Evolutionary conservation across 2,797 vertebrate genomes (phyloP).

Genomic region (Arremon brunneinucha): DNA sequence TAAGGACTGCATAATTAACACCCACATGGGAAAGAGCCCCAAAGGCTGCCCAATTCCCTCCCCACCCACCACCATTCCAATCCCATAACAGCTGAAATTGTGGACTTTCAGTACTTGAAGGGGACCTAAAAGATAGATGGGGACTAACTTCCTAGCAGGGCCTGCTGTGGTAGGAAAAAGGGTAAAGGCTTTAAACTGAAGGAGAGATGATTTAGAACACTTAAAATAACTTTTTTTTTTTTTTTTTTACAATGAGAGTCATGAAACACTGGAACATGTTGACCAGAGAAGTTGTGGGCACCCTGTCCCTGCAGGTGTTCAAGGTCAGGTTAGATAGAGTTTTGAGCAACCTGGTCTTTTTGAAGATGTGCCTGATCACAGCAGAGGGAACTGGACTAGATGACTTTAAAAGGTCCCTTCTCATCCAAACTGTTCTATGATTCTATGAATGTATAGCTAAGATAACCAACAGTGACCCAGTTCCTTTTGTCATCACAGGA

Average conservation of each 20-base stretch:
- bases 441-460: not conserved
- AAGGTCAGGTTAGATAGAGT: not conserved
- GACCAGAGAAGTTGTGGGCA: not conserved
- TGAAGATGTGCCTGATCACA: not conserved
- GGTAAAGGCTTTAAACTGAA: not conserved
- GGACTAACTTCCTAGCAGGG: not conserved
- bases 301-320: not conserved
- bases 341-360: not conserved
- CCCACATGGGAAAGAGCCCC: not conserved
- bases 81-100: not conserved
- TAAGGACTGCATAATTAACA: not conserved
- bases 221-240: fast-evolving
- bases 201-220: not conserved
- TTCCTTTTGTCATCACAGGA: not conserved
- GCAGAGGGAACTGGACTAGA: not conserved
- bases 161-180: not conserved
- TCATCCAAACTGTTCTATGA: not conserved
- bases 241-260: not conserved
- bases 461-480: not conserved
- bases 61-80: not conserved
- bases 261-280: not conserved
- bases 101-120: not conserved
- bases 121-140: not conserved
- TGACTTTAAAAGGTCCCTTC: not conserved
- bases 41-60: not conserved